Evolutionary conservation across 1,140 invertebrate genomes (phyloP), one percentile per base, ranked within the genome.

Genomic region (Venturia canescens): DNA sequence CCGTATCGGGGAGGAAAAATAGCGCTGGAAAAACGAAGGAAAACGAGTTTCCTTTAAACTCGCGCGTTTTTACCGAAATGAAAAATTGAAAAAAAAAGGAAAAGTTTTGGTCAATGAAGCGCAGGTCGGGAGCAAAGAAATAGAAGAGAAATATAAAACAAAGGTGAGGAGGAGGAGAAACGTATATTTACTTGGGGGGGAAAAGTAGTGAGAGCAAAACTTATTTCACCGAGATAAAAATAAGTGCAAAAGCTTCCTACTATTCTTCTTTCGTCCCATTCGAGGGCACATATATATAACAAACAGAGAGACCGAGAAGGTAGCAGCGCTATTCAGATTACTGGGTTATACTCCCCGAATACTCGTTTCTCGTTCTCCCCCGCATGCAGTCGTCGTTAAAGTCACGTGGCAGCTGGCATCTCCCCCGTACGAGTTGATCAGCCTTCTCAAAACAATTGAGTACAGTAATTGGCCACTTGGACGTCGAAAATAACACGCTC

Each of bases 381-480:
- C 60, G 60, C 53, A 7, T 15, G 38, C 50, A 53, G 21, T 63
- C 26, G 60, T 63, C 60, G 60, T 63, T 63, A 63, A 26, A 63
- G 60, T 63, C 60, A 63, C 60, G 60, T 63, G 60, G 60, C 60
- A 63, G 60, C 60, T 63, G 60, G 60, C 60, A 63, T 63, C 60
- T 23, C 27, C 60, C n/a, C 23, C 27, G 23, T 63, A 63, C 60
- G n/a, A 63, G 7, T 1, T 63, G 27, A n/a, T n/a, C 60, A 21
- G 23, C 23, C 11, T 63, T 63, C 60, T 15, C 26, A 23, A 26
- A 63, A 26, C 23, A 11, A n/a, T n/a, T 15, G n/a, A n/a, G 21
- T 15, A 63, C 60, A 63, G 60, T 63, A 4, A 63, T 63, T 63
- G 60, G 60, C 60, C 60, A 63, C 60, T 23, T 23, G 23, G 21